phyloP scores from a whole-genome alignment of 2,113 vertebrate genomes.

The Xenotilapia flavipinnis region DNA sequence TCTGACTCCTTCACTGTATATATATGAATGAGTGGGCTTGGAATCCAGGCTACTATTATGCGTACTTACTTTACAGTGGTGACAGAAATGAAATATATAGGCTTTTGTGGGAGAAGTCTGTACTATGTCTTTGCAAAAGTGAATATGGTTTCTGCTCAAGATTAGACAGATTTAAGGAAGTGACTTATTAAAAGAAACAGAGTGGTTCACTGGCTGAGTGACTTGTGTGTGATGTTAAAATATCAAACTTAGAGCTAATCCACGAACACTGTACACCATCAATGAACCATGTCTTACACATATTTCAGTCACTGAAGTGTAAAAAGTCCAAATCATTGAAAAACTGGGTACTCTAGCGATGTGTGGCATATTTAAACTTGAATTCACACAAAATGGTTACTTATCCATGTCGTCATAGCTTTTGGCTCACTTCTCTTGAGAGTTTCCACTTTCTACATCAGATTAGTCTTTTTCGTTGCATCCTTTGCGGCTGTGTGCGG shows the following conservation, averaged over 20 bases:
- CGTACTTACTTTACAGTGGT: background rate
- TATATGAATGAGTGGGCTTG: background rate
- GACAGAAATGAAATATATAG: background rate
- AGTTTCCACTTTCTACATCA: background rate
- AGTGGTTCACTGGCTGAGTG: background rate
- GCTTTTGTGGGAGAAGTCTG: background rate
- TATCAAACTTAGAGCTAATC: background rate
- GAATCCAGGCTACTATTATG: background rate
- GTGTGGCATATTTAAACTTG: background rate
- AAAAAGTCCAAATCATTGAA: background rate
- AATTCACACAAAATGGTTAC: background rate
- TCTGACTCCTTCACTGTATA: background rate
- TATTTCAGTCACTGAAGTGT: background rate
- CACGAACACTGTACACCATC: background rate
- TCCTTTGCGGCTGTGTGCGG: background rate
- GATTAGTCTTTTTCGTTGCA: background rate
- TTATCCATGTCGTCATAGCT: background rate
- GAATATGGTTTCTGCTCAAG: background rate
- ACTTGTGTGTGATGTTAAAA: background rate
- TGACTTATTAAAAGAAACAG: background rate
- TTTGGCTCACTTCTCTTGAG: background rate
- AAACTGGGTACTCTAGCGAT: background rate
- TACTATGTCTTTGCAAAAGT: background rate
- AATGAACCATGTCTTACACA: background rate
- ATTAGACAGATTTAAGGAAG: background rate